These are phyloP conservation scores for Charina bottae DNA, from an alignment of 2,113 vertebrate genomes.

Conservation along the genomic window DNA sequence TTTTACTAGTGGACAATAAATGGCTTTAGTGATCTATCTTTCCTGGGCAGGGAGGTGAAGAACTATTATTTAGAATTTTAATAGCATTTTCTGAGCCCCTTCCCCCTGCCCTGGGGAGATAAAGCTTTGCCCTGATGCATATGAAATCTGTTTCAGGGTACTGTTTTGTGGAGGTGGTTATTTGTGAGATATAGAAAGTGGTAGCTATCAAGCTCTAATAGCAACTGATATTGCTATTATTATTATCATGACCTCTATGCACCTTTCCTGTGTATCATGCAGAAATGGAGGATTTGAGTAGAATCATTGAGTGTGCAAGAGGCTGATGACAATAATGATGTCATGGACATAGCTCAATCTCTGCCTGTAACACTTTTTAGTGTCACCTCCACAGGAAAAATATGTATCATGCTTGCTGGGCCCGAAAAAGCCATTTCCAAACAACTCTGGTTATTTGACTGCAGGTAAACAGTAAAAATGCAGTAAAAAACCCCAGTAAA, in stretches of 20 bases:
- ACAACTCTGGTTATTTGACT: background rate
- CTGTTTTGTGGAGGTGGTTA: background rate
- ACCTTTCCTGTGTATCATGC: background rate
- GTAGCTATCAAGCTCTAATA: background rate
- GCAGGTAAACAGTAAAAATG: background rate
- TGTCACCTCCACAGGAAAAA: slow-evolving; percentile 6
- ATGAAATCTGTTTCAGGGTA: background rate
- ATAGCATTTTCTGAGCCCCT: background rate
- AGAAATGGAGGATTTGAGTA: background rate
- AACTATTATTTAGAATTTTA: background rate
- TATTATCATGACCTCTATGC: background rate
- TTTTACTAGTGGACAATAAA: background rate
- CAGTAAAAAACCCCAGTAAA: too few relatives aligned
- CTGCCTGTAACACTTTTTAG: background rate
- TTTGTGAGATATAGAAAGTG: background rate
- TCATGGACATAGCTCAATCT: background rate
- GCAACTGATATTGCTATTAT: background rate
- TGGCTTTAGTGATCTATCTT: background rate
- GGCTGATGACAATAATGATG: background rate
- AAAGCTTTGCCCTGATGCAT: background rate
- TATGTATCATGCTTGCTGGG: background rate
- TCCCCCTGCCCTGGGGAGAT: background rate
- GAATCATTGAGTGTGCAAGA: background rate
- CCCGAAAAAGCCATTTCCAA: background rate
- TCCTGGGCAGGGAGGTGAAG: background rate